phyloP scores from a whole-genome alignment of 1,140 invertebrate genomes.

The Ptiloglossa arizonensis region DNA sequence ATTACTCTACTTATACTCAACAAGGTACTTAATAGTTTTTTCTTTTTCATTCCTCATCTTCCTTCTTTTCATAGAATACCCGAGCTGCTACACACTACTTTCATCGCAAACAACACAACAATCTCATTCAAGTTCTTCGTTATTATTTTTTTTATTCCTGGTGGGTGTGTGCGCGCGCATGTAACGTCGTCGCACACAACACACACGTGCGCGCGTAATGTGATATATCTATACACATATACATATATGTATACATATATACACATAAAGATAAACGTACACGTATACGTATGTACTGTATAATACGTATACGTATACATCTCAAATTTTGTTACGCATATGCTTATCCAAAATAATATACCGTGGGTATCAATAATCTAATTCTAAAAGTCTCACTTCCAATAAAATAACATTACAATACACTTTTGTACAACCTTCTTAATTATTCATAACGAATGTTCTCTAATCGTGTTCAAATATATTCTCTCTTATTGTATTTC shows the following conservation, averaged over 20 bases:
- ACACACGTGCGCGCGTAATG: too few relatives aligned
- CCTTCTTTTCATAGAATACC: constrained; percentile 50
- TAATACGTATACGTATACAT: too few relatives aligned
- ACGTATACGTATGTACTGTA: too few relatives aligned
- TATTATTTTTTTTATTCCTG: constrained; percentile 34
- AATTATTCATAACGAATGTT: constrained; percentile 54
- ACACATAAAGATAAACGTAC: too few relatives aligned
- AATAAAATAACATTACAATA: constrained; percentile 76
- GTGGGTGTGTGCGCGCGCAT: neutral
- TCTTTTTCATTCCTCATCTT: constrained; percentile 12
- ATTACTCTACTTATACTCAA: constrained; percentile 78
- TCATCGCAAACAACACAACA: constrained; percentile 76
- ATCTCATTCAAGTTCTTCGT: constrained; percentile 56
- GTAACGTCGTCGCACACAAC: too few relatives aligned
- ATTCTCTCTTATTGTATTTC: constrained; percentile 7
- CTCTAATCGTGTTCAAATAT: constrained; percentile 28
- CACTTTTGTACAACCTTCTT: constrained; percentile 72
- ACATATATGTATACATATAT: too few relatives aligned
- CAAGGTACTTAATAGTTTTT: constrained; percentile 78
- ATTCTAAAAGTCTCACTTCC: constrained; percentile 72
- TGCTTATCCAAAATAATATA: constrained; percentile 78
- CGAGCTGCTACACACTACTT: constrained; percentile 75
- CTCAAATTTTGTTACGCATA: constrained; percentile 59
- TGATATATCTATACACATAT: too few relatives aligned
- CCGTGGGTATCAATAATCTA: constrained; percentile 75